These are phyloP conservation scores for Drosophila heteroneura DNA, from an alignment of 2,888 invertebrate genomes.

Conservation along the genomic window DNA sequence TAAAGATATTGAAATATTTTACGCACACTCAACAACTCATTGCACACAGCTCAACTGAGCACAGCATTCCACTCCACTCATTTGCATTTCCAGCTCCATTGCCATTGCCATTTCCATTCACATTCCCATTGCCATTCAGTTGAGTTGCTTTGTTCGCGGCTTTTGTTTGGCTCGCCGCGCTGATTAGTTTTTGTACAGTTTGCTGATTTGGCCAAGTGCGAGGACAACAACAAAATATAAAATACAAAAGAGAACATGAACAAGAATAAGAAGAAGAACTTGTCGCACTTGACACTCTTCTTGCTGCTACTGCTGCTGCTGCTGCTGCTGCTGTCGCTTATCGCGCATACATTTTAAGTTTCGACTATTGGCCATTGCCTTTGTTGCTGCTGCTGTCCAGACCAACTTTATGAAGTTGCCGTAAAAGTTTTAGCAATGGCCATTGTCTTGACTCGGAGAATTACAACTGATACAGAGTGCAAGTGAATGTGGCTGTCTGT, in stretches of 20 bases:
- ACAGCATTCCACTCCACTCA: slow-evolving; percentile 11
- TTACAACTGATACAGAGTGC: slow-evolving; percentile 66
- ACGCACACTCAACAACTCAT: neutral
- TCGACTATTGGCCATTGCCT: slow-evolving; percentile 68
- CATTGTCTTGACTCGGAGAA: slow-evolving; percentile 61
- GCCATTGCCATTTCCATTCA: slow-evolving; percentile 11
- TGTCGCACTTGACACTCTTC: slow-evolving; percentile 25
- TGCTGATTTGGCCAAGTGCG: slow-evolving; percentile 58
- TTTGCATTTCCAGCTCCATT: slow-evolving; percentile 26
- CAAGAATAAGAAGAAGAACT: slow-evolving; percentile 28
- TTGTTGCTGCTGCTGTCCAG: slow-evolving; percentile 43
- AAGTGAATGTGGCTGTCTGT: slow-evolving; percentile 29
- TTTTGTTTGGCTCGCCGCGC: slow-evolving; percentile 59
- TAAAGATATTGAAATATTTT: slow-evolving; percentile 33
- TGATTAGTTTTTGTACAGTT: slow-evolving; percentile 71
- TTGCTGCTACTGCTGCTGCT: neutral
- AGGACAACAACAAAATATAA: slow-evolving; percentile 6
- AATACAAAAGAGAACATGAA: slow-evolving; percentile 10
- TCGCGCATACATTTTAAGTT: slow-evolving; percentile 69
- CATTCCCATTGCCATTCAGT: slow-evolving; percentile 24
- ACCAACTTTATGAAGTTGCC: slow-evolving; percentile 56
- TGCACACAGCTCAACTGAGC: slow-evolving; percentile 2
- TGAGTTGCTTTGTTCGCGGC: slow-evolving; percentile 45
- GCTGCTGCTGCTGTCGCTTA: slow-evolving; percentile 49
- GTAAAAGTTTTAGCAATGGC: slow-evolving; percentile 42